Percentiles rank a stretch among this genome's conserved stretches.
These are phyloP conservation scores for Podarcis raffonei DNA, from an alignment of 2,113 vertebrate species.

Conservation along the genomic window DNA sequence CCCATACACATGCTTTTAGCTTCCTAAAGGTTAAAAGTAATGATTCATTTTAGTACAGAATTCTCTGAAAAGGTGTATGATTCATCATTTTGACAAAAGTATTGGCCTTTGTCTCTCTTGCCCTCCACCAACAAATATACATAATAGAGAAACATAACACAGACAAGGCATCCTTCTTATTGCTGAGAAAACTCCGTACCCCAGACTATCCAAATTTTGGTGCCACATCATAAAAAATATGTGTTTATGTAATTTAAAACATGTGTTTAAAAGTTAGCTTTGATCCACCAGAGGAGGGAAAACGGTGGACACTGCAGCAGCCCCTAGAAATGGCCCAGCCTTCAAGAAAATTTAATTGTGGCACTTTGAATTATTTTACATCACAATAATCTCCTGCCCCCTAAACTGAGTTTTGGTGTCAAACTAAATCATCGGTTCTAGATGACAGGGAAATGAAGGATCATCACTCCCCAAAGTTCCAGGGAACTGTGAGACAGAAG, in stretches of 20 bases:
- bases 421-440: constrained; percentile 39
- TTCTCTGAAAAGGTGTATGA: constrained; percentile 15
- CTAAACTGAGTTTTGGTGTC: constrained; percentile 47
- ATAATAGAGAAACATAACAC: constrained; percentile 17
- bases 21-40: neutral
- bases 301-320: constrained; percentile 43
- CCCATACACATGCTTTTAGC: neutral
- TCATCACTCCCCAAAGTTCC: constrained; percentile 29
- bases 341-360: constrained; percentile 51
- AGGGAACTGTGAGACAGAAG: constrained; percentile 32
- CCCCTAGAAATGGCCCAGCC: constrained; percentile 41
- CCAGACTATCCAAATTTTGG: constrained; percentile 48
- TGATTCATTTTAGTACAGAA: constrained; percentile 4
- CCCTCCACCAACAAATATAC: neutral
- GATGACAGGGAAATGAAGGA: constrained; percentile 55
- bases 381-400: constrained; percentile 44
- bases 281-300: constrained; percentile 36
- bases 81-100: neutral
- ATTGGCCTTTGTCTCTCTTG: neutral
- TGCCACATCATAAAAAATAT: constrained; percentile 49
- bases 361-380: constrained; percentile 53
- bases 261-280: constrained; percentile 60
- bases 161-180: constrained; percentile 35
- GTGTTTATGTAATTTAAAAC: constrained; percentile 66
- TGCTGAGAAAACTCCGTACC: constrained; percentile 53